Percentiles rank a stretch among this genome's conserved stretches.
Evolutionary conservation across 2,113 vertebrate species (phyloP).

Genomic region (Oreocharis arfaki): DNA sequence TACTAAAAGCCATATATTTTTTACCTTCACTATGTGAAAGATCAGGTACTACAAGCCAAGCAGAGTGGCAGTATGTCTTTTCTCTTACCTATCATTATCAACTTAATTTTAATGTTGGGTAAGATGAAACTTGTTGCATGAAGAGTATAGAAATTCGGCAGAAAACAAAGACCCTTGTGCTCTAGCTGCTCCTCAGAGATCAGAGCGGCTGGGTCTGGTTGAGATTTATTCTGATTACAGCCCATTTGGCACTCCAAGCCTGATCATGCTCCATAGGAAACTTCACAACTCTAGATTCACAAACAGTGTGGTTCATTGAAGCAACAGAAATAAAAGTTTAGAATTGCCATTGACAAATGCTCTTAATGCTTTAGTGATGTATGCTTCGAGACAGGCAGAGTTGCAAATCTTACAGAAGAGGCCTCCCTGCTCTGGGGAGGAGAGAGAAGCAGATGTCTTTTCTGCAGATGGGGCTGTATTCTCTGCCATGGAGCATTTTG

Average conservation of each 20-base stretch:
- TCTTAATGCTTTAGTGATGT: not conserved
- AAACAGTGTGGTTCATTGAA: not conserved
- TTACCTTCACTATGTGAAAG: not conserved
- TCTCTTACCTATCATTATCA: not conserved
- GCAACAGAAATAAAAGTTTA: not conserved
- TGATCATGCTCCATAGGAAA: fast-evolving
- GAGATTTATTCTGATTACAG: not conserved
- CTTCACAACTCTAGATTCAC: not conserved
- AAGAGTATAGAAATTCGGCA: not conserved
- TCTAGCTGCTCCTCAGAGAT: not conserved
- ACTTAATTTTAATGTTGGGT: not conserved
- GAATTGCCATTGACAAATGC: not conserved
- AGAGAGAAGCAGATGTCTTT: not conserved
- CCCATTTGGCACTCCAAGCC: not conserved
- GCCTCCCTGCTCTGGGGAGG: not conserved
- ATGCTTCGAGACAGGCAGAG: not conserved
- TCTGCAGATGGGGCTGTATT: not conserved
- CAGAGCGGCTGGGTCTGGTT: not conserved
- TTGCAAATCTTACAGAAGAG: not conserved
- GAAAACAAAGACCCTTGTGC: not conserved
- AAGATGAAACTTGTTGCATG: not conserved
- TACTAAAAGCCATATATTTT: not conserved
- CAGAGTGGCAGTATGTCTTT: not conserved
- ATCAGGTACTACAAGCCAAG: not conserved
- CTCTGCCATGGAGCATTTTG: not conserved